Evolutionary conservation across 2,888 invertebrate genomes (phyloP).

Genomic region (Lymantria dispar): DNA sequence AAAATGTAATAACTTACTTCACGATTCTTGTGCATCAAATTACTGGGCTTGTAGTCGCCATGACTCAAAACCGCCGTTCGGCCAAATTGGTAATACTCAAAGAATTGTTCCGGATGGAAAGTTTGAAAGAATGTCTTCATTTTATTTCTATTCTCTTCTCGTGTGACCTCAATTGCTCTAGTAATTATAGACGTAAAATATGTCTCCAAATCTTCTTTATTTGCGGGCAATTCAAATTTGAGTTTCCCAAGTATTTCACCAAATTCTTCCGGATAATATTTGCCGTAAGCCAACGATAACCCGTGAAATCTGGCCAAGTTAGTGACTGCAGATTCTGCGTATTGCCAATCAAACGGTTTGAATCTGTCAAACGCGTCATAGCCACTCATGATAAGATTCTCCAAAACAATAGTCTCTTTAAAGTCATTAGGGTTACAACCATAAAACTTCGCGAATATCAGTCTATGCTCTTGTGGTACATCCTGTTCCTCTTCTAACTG

Average conservation of each 20-base stretch:
- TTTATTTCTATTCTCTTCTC: not conserved
- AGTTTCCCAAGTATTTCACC: not conserved
- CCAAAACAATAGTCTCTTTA: conserved; percentile 13
- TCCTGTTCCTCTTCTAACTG: conserved; percentile 7
- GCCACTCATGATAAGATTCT: conserved; percentile 19
- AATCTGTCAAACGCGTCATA: conserved; percentile 30
- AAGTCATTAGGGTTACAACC: conserved; percentile 1
- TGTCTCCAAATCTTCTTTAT: not conserved
- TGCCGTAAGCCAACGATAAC: too few relatives aligned
- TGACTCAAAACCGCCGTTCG: conserved; percentile 31
- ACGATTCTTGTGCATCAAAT: conserved; percentile 31
- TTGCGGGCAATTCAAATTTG: conserved; percentile 1
- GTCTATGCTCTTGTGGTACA: too few relatives aligned
- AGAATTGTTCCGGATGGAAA: not conserved
- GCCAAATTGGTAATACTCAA: not conserved
- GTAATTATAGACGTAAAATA: not conserved
- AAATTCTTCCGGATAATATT: conserved; percentile 39
- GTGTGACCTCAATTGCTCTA: not conserved
- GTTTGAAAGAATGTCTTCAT: conserved; percentile 1
- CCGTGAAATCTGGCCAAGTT: too few relatives aligned
- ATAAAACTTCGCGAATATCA: conserved; percentile 10
- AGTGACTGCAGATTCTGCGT: too few relatives aligned
- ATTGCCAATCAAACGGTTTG: conserved; percentile 28
- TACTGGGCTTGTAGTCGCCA: conserved; percentile 37
- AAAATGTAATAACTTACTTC: conserved; percentile 27